These are phyloP conservation scores for Molossus alvarezi DNA, from an alignment of 2,797 vertebrate genomes.

Conservation along the genomic window DNA sequence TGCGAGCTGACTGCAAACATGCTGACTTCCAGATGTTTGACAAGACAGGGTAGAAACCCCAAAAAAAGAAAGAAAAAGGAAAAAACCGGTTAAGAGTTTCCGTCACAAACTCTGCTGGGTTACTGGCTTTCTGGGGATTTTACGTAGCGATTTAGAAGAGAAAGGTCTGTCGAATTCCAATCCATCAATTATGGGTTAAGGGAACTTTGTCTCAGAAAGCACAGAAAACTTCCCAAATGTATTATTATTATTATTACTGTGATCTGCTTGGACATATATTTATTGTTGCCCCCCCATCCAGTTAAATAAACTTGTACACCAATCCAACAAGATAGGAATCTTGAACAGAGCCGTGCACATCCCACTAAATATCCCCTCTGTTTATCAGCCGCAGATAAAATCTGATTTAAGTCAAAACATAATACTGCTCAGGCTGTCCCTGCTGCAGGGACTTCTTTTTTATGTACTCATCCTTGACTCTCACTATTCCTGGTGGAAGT, in stretches of 20 bases:
- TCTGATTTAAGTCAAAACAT: slow-evolving; percentile 67
- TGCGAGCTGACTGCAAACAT: slow-evolving; percentile 93
- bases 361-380: slow-evolving; percentile 15
- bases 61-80: slow-evolving; percentile 65
- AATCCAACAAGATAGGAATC: slow-evolving; percentile 22
- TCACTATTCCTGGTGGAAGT: slow-evolving; percentile 72
- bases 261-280: not conserved
- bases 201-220: slow-evolving; percentile 88
- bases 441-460: slow-evolving; percentile 1
- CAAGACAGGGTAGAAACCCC: slow-evolving; percentile 90
- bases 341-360: not conserved
- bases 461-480: slow-evolving; percentile 74
- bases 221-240: slow-evolving; percentile 89
- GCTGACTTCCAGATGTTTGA: slow-evolving; percentile 98
- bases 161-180: slow-evolving; percentile 90
- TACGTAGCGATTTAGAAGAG: slow-evolving; percentile 89
- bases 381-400: slow-evolving; percentile 56
- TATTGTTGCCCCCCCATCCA: not conserved
- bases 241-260: slow-evolving; percentile 74
- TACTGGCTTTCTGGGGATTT: slow-evolving; percentile 89
- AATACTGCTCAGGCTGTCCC: not conserved
- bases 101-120: slow-evolving; percentile 93
- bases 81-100: slow-evolving; percentile 90
- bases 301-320: slow-evolving; percentile 45
- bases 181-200: slow-evolving; percentile 89